Evolutionary conservation across 2,113 vertebrate species (phyloP).

Genomic region (Gavialis gangeticus): DNA sequence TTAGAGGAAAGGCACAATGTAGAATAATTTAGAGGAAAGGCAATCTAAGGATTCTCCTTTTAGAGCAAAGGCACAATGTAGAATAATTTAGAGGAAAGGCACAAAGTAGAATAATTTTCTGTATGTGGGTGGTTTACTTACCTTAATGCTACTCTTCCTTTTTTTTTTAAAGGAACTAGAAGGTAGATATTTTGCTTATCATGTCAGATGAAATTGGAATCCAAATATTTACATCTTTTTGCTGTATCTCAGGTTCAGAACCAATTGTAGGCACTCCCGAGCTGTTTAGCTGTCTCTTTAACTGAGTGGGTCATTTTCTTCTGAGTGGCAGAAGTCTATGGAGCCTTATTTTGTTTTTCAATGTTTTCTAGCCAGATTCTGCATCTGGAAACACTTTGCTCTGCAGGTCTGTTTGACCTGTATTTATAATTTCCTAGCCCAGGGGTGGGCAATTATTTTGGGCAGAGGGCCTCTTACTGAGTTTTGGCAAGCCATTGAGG

Average conservation of each 20-base stretch:
- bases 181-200: slow-evolving; percentile 64
- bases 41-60: slow-evolving; percentile 5
- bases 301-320: slow-evolving; percentile 34
- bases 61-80: slow-evolving; percentile 27
- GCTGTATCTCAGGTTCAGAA: slow-evolving; percentile 62
- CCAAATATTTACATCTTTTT: slow-evolving; percentile 73
- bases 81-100: not conserved
- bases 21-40: no score
- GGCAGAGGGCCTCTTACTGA: no score
- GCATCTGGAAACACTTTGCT: slow-evolving; percentile 42
- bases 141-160: slow-evolving; percentile 20
- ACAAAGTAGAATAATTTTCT: not conserved
- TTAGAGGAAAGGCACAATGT: slow-evolving; percentile 27
- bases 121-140: slow-evolving; percentile 51
- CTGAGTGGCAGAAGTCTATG: not conserved
- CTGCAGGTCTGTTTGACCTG: slow-evolving; percentile 27
- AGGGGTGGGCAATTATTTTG: no score
- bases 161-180: not conserved
- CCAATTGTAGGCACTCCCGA: slow-evolving; percentile 60
- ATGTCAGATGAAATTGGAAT: slow-evolving; percentile 57
- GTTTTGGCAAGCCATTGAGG: no score
- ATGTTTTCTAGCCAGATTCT: not conserved
- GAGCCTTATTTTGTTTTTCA: not conserved
- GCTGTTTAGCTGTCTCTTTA: slow-evolving; percentile 55
- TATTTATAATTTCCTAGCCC: not conserved